phyloP scores from a whole-genome alignment of 2,113 vertebrate species.

The Thryonomys swinderianus region DNA sequence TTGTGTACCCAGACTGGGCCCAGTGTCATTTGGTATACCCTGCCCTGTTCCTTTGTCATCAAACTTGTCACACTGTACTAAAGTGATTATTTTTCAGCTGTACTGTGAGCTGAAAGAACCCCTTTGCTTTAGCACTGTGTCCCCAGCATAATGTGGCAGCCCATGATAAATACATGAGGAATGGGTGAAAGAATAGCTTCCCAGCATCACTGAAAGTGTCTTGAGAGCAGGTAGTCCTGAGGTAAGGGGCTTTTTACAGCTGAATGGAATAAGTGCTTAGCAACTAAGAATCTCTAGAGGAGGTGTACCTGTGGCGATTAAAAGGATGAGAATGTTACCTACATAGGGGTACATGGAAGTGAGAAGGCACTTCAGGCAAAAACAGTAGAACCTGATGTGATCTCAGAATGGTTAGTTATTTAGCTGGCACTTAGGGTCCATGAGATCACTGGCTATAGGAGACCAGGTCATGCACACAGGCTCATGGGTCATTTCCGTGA shows the following conservation, averaged over 20 bases:
- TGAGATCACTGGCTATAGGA: neutral
- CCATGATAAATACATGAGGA: slow-evolving; percentile 24
- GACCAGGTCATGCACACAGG: neutral
- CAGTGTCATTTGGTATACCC: neutral
- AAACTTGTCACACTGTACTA: neutral
- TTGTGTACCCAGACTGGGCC: neutral
- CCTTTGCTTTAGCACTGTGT: neutral
- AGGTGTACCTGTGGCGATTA: neutral
- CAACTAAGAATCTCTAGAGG: slow-evolving; percentile 18
- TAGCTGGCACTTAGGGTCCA: neutral
- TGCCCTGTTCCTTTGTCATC: neutral
- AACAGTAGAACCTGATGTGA: neutral
- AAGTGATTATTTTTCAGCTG: neutral
- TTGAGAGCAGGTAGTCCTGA: slow-evolving; percentile 20
- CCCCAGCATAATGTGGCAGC: neutral
- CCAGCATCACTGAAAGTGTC: neutral
- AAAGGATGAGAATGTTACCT: neutral
- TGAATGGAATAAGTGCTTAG: neutral
- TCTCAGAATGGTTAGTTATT: neutral
- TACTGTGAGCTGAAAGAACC: neutral
- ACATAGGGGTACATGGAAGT: neutral
- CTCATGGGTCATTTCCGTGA: neutral
- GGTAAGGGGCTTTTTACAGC: neutral
- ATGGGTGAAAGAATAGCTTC: neutral
- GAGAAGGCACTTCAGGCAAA: neutral